Evolutionary conservation across 2,113 vertebrate genomes (phyloP).

Genomic region (Peromyscus leucopus): DNA sequence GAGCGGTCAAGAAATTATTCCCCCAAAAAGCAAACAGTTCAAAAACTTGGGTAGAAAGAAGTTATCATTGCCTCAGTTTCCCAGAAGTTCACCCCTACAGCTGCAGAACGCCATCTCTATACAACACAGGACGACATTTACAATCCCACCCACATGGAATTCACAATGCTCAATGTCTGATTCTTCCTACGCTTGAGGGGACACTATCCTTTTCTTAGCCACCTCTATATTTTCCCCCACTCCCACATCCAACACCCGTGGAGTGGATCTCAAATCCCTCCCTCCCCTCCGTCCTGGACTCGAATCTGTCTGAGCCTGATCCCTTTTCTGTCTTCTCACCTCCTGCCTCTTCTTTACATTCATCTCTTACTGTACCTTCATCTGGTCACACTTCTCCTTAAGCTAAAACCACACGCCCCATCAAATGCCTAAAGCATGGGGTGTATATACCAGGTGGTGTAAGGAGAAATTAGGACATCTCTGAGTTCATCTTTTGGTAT

Average conservation of each 20-base stretch:
- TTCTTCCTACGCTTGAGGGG: not conserved
- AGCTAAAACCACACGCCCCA: not conserved
- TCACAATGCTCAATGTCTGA: not conserved
- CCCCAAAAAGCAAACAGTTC: not conserved
- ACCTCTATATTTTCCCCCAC: not conserved
- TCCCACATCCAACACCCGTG: not conserved
- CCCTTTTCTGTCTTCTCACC: not conserved
- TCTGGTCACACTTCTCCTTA: not conserved
- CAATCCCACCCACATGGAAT: not conserved
- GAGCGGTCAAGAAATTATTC: conserved; percentile 27
- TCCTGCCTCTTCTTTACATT: not conserved
- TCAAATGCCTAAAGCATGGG: not conserved
- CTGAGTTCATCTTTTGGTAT: not conserved
- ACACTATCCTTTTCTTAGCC: not conserved
- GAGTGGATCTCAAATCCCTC: not conserved
- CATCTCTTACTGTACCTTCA: not conserved
- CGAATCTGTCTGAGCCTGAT: not conserved
- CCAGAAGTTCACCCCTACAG: not conserved
- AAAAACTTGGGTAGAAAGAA: not conserved
- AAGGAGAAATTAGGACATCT: not conserved
- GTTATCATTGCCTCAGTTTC: not conserved
- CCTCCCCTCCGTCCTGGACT: not conserved
- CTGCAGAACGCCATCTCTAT: not conserved
- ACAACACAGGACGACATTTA: not conserved
- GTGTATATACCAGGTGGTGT: not conserved